These are phyloP conservation scores for Aphis gossypii DNA, from an alignment of 1,140 invertebrate species.

Conservation along the genomic window DNA sequence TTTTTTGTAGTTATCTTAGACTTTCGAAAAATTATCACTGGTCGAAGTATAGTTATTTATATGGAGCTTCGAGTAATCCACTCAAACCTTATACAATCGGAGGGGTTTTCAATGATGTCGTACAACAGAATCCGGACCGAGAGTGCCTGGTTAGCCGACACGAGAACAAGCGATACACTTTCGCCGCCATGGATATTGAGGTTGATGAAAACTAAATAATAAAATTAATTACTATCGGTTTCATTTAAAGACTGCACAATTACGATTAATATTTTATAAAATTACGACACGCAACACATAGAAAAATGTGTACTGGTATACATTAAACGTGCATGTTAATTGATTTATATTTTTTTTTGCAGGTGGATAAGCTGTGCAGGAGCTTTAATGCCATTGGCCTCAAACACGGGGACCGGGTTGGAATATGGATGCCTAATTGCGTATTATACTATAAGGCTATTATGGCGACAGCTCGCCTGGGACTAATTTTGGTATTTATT, in stretches of 20 bases:
- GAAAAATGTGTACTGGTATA: background rate
- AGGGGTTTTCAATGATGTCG: constrained; percentile 5
- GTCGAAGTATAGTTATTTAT: constrained; percentile 6
- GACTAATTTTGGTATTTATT: constrained; percentile 11
- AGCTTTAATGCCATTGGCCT: constrained; percentile 35
- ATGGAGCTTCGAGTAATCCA: background rate
- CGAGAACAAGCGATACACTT: constrained; percentile 34
- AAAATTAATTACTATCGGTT: background rate
- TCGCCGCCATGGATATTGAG: background rate
- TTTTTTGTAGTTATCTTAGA: background rate
- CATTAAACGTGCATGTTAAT: background rate
- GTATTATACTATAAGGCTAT: background rate
- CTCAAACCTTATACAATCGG: constrained; percentile 27
- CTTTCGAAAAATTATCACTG: constrained; percentile 1
- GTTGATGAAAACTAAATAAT: background rate
- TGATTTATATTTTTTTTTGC: background rate
- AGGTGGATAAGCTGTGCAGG: constrained; percentile 67
- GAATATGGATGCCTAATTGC: constrained; percentile 36
- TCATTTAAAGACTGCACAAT: background rate
- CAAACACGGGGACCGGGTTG: background rate
- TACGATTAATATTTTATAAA: background rate
- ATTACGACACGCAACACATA: background rate
- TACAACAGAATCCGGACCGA: background rate
- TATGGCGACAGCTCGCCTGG: constrained; percentile 26
- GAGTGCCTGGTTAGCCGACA: constrained; percentile 26